Evolutionary conservation across 2,797 vertebrate species (phyloP), one percentile per base, ranked within the genome.

Genomic region (Manis pentadactyla): DNA sequence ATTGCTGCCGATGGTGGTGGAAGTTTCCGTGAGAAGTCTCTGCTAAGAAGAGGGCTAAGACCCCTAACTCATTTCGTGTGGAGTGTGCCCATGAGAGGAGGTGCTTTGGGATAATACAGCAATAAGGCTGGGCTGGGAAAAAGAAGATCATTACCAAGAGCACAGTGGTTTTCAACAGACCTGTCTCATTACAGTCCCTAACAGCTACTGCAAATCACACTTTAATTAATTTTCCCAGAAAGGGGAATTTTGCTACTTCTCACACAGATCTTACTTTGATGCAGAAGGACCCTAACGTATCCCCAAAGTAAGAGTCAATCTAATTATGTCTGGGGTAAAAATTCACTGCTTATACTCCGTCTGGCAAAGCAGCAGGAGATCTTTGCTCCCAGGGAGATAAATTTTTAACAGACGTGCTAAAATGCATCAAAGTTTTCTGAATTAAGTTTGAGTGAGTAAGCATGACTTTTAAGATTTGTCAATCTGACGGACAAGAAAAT

Each of bases 241-340:
- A 95, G 25, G 0, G 0, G 15, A 95, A 87, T 97, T 95, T 89
- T 63, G 49, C 96, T 78, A 74, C 74, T 94, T 95, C 51, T 90
- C 93, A 98, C 97, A 53, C 57, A 97, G 97, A 96, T 96, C 97
- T 97, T 79, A 90, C 78, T 97, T 98, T 98, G 97, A 97, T 93
- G 93, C 96, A 81, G 83, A 81, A 97, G 63, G 77, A 95, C 71
- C 88, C 93, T 88, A 86, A 96, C 71, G 19, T 90, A 61, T 68
- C 49, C 68, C 77, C 53, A 79, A 93, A 97, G 59, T 90, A 37
- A 79, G 69, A 59, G 77, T 92, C 75, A 63, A 95, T 95, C 77
- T 98, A 97, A 97, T 98, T 98, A 97, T 90, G 94, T 94, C 89
- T 93, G 73, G 93, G 92, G 75, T 95, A 97, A 83, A 97, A 98